phyloP scores from a whole-genome alignment of 2,113 vertebrate genomes.

The Bolborhynchus lineola region DNA sequence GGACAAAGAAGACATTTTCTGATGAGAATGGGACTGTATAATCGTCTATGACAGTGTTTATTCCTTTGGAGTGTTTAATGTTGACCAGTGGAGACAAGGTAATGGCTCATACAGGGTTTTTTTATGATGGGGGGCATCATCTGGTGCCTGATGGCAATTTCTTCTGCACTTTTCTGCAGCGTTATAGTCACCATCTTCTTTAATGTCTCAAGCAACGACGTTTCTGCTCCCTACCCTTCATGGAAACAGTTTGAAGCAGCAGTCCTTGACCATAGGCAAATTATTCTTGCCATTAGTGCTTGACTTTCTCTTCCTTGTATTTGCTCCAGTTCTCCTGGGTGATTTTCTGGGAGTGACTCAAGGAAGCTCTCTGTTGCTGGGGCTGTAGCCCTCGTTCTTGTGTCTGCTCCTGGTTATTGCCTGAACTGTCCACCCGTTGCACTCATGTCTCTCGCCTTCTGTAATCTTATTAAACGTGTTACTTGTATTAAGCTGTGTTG shows the following conservation, averaged over 20 bases:
- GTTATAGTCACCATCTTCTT: not conserved
- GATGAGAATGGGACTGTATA: not conserved
- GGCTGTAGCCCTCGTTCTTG: not conserved
- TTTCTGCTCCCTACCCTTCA: not conserved
- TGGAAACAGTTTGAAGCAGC: not conserved
- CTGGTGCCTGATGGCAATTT: not conserved
- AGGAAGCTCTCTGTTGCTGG: not conserved
- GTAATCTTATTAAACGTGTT: not conserved
- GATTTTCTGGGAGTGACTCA: not conserved
- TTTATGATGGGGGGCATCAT: not conserved
- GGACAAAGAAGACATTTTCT: not conserved
- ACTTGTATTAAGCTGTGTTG: not conserved
- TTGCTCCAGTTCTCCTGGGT: not conserved
- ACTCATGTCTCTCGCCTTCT: not conserved
- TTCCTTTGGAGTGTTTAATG: not conserved
- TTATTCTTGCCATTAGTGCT: not conserved
- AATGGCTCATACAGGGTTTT: not conserved
- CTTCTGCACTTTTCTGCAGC: not conserved
- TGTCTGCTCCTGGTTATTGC: not conserved
- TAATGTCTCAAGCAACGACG: not conserved
- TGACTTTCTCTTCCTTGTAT: not conserved
- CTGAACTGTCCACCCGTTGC: not conserved
- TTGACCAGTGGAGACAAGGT: not conserved
- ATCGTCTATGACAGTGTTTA: not conserved
- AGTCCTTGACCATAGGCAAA: not conserved